A percentile compares a stretch with the other conserved stretches of the same genome.
Evolutionary conservation across 1,140 invertebrate species (phyloP).

Genomic region (Drosophila sturtevanti): DNA sequence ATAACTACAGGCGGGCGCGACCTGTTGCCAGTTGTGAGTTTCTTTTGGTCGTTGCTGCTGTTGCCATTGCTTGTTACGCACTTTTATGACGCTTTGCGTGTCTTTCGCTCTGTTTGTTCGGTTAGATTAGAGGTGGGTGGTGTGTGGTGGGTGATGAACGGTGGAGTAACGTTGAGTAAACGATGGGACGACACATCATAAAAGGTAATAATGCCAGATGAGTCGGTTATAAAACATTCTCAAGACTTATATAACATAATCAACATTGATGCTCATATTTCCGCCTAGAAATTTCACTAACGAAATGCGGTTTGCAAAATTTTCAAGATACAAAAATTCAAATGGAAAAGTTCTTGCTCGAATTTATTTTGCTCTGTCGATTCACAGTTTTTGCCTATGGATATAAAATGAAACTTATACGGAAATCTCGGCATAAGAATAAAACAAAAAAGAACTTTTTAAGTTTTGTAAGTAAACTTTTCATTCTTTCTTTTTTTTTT

Average conservation of each 20-base stretch:
- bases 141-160: too few relatives aligned
- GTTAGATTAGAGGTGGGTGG: not conserved
- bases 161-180: not conserved
- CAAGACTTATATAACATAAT: slow-evolving; percentile 56
- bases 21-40: slow-evolving; percentile 55
- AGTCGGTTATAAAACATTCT: slow-evolving; percentile 40
- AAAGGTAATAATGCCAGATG: slow-evolving; percentile 61
- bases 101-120: slow-evolving; percentile 6
- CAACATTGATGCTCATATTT: slow-evolving; percentile 17
- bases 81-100: slow-evolving; percentile 60
- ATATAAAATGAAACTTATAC: slow-evolving; percentile 14
- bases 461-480: slow-evolving; percentile 50
- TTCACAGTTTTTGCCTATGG: slow-evolving; percentile 4
- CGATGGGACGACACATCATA: slow-evolving; percentile 44
- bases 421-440: slow-evolving; percentile 49
- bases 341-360: not conserved
- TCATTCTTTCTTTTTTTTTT: slow-evolving; percentile 26
- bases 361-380: not conserved
- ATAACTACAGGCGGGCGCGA: slow-evolving; percentile 57
- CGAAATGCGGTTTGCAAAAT: slow-evolving; percentile 25
- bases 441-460: slow-evolving; percentile 66
- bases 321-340: not conserved
- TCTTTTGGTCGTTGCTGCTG: not conserved
- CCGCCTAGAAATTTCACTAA: slow-evolving; percentile 17
- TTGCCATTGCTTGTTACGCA: slow-evolving; percentile 47